Base-by-base conservation (phyloP, 1,140 invertebrate genomes). In the Pseudomyrmex cubaensis region DNA sequence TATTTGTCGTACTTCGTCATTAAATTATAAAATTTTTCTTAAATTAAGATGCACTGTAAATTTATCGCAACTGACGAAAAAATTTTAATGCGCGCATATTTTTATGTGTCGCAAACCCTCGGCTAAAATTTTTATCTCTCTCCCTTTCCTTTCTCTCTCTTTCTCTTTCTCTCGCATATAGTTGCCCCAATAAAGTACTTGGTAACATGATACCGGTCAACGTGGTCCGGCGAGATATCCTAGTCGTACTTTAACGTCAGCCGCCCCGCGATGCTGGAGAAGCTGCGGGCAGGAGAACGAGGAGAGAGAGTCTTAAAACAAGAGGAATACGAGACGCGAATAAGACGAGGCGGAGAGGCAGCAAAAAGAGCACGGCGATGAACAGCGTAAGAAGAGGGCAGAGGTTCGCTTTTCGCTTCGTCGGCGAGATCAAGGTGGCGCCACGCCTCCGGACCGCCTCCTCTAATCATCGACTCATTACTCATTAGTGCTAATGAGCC, bases 391-490 rank as follows among this genome's bases (percentile, higher is more conserved):
- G 77, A 84, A 82, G 74, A 35, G 72, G 78, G 57, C 83, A 61
- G 62, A 78, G 85, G 77, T 85, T 85, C 35, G 64, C 61, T 90
- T 91, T 92, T 87, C 90, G 87, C 90, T 88, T 86, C 78, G 93
- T 90, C 93, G 93, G 93, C 87, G 61, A 94, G 92, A 94, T 94
- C 93, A 94, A 94, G 91, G 89, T 74, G 78, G 83, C 74, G 92
- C 90, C 93, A 94, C 93, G 93, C 93, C 93, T 92, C 91, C 83
- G 90, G 91, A 92, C 93, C 93, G 93, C 93, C 93, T 94, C 91
- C 93, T 94, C 92, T 94, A 94, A 94, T 94, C 93, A 93, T 93
- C 92, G 92, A 87, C 93, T 94, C 93, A 93, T 94, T 94, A 93
- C 93, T 94, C 93, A 94, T 94, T 94, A 94, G 92, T 83, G 66